These are phyloP conservation scores for Trissolcus japonicus DNA, from an alignment of 2,888 invertebrate species.

Conservation along the genomic window DNA sequence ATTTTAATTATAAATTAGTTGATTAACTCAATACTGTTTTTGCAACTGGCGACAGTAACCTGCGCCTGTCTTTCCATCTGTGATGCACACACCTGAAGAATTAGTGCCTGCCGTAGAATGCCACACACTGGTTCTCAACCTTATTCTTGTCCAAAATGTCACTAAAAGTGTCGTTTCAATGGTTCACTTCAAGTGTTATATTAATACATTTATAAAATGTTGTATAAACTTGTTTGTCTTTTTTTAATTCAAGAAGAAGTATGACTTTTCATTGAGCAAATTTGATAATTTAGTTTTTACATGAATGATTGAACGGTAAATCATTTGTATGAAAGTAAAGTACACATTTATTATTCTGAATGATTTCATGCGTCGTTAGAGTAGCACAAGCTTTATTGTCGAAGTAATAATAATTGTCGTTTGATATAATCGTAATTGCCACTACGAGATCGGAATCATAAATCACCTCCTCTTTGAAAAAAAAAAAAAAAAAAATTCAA, in stretches of 20 bases:
- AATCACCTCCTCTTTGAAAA: constrained; percentile 33
- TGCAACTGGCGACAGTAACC: constrained; percentile 69
- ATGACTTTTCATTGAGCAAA: too few relatives aligned
- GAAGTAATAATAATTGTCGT: constrained; percentile 56
- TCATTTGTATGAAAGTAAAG: constrained; percentile 13
- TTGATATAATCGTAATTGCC: constrained; percentile 57
- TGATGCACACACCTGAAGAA: constrained; percentile 53
- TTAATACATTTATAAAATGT: too few relatives aligned
- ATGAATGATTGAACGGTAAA: too few relatives aligned
- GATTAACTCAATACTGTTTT: constrained; percentile 77
- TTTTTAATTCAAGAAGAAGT: too few relatives aligned
- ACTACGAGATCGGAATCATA: constrained; percentile 52
- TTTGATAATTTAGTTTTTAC: constrained; percentile 5
- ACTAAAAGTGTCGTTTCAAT: too few relatives aligned
- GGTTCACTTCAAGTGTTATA: too few relatives aligned
- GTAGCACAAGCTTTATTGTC: constrained; percentile 47
- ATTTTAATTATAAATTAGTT: constrained; percentile 77
- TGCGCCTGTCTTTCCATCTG: constrained; percentile 55
- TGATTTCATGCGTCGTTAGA: constrained; percentile 56
- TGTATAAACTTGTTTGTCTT: too few relatives aligned
- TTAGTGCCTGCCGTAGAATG: constrained; percentile 58
- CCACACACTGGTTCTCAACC: constrained; percentile 57
- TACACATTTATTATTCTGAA: constrained; percentile 42
- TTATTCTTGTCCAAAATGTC: too few relatives aligned
- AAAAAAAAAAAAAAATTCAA: constrained; percentile 50